Conservation (phyloP, 2,888 invertebrate genomes). For the Eilema depressum region DNA sequence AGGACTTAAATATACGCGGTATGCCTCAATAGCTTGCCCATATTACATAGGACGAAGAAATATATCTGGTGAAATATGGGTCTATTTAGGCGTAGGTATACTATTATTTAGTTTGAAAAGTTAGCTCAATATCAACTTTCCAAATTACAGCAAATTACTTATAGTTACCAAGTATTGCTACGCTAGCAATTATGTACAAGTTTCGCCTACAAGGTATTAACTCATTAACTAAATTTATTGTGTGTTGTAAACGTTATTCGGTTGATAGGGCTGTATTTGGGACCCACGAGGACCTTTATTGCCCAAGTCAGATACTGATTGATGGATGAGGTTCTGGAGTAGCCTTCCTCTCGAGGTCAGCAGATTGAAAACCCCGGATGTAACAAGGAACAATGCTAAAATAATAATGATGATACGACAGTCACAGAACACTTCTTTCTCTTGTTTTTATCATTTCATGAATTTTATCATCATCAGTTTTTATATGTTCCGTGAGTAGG, state of each 20-base stretch:
- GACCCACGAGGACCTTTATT: no score
- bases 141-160: constrained; percentile 45
- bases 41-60: background rate
- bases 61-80: background rate
- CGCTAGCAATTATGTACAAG: background rate
- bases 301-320: no score
- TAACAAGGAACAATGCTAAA: background rate
- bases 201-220: background rate
- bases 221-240: background rate
- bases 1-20: background rate
- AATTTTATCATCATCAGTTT: no score
- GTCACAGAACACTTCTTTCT: background rate
- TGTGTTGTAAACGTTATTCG: background rate
- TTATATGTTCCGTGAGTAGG: background rate
- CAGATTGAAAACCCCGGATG: no score
- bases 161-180: constrained; percentile 27
- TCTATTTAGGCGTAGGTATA: background rate
- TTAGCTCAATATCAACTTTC: constrained; percentile 33
- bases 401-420: background rate
- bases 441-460: no score
- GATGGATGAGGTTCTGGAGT: no score
- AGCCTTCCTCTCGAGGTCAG: no score
- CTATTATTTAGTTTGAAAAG: background rate
- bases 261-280: background rate
- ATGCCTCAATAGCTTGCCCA: background rate